phyloP scores from a whole-genome alignment of 2,113 vertebrate genomes.

The Sturnira hondurensis region DNA sequence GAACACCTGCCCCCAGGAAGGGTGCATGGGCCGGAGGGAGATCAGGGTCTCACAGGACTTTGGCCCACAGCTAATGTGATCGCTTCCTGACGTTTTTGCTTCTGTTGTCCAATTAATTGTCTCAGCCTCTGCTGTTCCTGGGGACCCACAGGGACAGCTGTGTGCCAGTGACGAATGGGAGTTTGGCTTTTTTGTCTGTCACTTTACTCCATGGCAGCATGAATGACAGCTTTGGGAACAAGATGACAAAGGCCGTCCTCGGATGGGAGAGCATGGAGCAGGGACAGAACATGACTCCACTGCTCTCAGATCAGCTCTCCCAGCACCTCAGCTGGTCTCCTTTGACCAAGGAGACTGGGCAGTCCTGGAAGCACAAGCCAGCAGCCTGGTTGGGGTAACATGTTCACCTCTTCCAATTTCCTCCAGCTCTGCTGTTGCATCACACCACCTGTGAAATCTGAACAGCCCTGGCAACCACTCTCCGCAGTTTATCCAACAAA shows the following conservation, averaged over 20 bases:
- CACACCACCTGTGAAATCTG: not conserved
- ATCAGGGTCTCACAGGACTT: accelerated
- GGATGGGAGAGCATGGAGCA: not conserved
- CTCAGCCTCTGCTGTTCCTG: not conserved
- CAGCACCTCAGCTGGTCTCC: not conserved
- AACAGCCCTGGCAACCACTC: not conserved
- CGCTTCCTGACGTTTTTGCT: not conserved
- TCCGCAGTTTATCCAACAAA: not conserved
- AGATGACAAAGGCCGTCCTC: not conserved
- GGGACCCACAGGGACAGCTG: not conserved
- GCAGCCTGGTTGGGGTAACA: accelerated
- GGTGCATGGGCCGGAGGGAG: accelerated
- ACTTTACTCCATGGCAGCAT: not conserved
- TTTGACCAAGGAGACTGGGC: not conserved
- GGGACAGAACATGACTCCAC: not conserved
- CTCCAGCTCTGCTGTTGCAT: not conserved
- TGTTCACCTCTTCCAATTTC: not conserved
- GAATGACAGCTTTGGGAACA: not conserved
- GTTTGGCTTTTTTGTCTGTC: not conserved
- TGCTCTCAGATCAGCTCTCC: not conserved
- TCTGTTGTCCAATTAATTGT: not conserved
- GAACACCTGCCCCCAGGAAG: not conserved
- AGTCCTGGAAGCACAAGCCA: not conserved
- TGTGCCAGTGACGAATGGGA: not conserved
- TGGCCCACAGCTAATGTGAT: too few relatives aligned